Evolutionary conservation across 2,797 vertebrate genomes (phyloP).

Genomic region (Strix occidentalis): DNA sequence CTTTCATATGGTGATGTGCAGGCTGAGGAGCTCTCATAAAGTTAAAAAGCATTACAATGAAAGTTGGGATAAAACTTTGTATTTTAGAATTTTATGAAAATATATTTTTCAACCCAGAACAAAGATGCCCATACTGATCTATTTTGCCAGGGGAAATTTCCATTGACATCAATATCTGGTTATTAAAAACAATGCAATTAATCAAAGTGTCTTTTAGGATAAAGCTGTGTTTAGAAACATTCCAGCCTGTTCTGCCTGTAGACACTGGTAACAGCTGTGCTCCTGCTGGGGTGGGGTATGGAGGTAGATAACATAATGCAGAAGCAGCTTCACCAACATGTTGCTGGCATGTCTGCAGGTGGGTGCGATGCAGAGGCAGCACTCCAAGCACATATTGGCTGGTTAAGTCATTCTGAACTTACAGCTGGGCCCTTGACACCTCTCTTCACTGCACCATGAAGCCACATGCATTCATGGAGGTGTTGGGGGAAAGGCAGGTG

Average conservation of each 20-base stretch:
- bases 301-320: background rate
- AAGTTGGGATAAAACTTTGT: background rate
- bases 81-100: background rate
- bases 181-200: background rate
- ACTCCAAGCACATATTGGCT: background rate
- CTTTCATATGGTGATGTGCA: background rate
- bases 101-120: background rate
- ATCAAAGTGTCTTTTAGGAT: background rate
- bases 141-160: background rate
- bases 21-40: background rate
- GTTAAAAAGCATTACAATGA: background rate
- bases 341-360: background rate
- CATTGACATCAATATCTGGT: background rate
- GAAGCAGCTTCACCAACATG: background rate
- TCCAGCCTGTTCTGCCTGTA: background rate
- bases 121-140: background rate
- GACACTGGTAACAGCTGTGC: background rate
- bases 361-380: background rate
- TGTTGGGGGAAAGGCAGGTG: background rate
- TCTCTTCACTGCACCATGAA: background rate
- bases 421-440: background rate
- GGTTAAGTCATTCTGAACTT: background rate
- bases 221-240: background rate
- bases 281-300: background rate
- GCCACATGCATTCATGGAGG: background rate